phyloP scores from a whole-genome alignment of 2,113 vertebrate genomes.

The Cichladusa arquata region DNA sequence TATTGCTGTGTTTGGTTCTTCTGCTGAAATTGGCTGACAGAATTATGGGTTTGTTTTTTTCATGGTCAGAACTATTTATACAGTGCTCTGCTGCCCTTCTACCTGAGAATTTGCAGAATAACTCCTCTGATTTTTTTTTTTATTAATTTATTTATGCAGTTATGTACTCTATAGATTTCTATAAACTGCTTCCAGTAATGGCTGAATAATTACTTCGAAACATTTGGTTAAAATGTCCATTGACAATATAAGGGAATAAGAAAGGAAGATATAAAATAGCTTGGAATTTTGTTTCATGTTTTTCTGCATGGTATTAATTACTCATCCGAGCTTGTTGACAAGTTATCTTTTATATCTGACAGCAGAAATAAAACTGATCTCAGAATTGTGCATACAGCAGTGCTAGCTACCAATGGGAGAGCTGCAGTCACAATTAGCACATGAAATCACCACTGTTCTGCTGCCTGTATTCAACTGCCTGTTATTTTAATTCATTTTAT shows the following conservation, averaged over 20 bases:
- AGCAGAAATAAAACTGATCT: neutral
- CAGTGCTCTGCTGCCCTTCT: neutral
- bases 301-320: neutral
- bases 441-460: neutral
- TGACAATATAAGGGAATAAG: neutral
- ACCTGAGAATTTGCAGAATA: neutral
- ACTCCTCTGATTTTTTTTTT: neutral
- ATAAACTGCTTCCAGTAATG: neutral
- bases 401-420: neutral
- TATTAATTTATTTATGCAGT: neutral
- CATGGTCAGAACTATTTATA: neutral
- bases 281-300: neutral
- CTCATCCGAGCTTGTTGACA: neutral
- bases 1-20: neutral
- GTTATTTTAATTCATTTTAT: conserved; percentile 54
- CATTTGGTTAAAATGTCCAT: neutral
- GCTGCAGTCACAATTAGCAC: neutral
- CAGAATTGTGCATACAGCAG: neutral
- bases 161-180: neutral
- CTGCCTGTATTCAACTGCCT: conserved; percentile 28
- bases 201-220: neutral
- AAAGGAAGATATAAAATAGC: neutral
- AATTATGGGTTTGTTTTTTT: neutral
- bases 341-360: neutral
- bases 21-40: neutral